A percentile compares a stretch with the other conserved stretches of the same genome.
Evolutionary conservation across 2,888 invertebrate genomes (phyloP).

Genomic region (Ischnus inquisitorius): DNA sequence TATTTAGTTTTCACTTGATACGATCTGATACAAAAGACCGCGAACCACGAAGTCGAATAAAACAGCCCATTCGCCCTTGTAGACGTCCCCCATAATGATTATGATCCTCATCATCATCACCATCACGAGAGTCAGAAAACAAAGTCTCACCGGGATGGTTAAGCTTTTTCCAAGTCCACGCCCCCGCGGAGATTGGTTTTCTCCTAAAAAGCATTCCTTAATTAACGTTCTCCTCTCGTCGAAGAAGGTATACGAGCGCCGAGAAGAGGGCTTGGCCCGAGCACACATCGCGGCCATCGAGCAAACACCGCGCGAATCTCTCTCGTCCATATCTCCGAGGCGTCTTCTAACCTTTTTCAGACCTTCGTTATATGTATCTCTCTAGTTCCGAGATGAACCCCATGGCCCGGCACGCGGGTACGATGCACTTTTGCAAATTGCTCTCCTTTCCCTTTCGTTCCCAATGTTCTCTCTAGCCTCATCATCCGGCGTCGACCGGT

Average conservation of each 20-base stretch:
- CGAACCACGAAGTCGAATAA: not conserved
- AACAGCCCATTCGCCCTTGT: not conserved
- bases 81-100: slow-evolving; percentile 39
- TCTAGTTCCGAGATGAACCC: slow-evolving; percentile 44
- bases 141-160: slow-evolving; percentile 26
- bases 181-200: slow-evolving; percentile 74
- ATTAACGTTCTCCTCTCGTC: slow-evolving; percentile 72
- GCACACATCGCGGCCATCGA: slow-evolving; percentile 40
- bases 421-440: slow-evolving; percentile 78
- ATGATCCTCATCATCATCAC: slow-evolving; percentile 27
- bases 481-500: slow-evolving; percentile 55
- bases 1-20: too few relatives aligned
- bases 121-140: slow-evolving; percentile 38
- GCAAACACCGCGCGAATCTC: slow-evolving; percentile 19
- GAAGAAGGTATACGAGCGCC: slow-evolving; percentile 37
- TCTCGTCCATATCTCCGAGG: slow-evolving; percentile 24
- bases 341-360: not conserved
- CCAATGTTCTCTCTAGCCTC: slow-evolving; percentile 20
- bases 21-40: not conserved
- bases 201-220: slow-evolving; percentile 76
- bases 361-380: not conserved
- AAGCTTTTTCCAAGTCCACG: slow-evolving; percentile 59
- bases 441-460: slow-evolving; percentile 64
- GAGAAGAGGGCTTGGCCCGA: slow-evolving; percentile 42
- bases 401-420: slow-evolving; percentile 16